phyloP scores from a whole-genome alignment of 2,113 vertebrate species.

The Cyphomyrus plagiostoma region DNA sequence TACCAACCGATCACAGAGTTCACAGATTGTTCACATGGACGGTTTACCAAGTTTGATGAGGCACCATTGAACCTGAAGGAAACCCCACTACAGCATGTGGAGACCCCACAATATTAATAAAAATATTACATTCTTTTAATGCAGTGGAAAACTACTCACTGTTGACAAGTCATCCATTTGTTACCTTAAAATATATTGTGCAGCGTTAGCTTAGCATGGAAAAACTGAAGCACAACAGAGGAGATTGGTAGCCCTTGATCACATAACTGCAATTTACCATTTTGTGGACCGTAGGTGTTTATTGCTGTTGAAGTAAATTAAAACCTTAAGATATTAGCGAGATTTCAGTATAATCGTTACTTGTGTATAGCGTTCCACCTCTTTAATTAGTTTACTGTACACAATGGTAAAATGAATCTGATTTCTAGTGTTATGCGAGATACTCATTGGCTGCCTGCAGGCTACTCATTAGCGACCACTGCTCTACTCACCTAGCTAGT shows the following conservation, averaged over 20 bases:
- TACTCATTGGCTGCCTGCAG: background rate
- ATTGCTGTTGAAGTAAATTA: background rate
- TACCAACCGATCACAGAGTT: background rate
- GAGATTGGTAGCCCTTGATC: background rate
- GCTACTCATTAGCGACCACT: background rate
- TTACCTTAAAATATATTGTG: too few species aligned
- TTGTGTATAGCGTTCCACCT: background rate
- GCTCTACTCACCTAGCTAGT: background rate
- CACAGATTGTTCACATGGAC: too few species aligned
- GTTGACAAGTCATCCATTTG: too few species aligned
- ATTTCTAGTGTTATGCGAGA: background rate
- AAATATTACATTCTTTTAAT: too few species aligned
- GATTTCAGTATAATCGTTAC: background rate
- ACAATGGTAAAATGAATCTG: background rate
- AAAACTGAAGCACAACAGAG: background rate
- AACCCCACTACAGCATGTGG: too few species aligned
- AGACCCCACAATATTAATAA: too few species aligned
- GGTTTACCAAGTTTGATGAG: too few species aligned
- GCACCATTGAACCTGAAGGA: too few species aligned
- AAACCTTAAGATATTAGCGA: background rate
- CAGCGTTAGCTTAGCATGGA: too few species aligned
- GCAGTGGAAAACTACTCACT: too few species aligned
- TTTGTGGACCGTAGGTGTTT: background rate
- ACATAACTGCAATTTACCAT: background rate
- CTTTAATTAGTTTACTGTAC: background rate